Evolutionary conservation across 2,888 invertebrate species (phyloP), one percentile per base, ranked within the genome.

Genomic region (Podabrus alpinus): DNA sequence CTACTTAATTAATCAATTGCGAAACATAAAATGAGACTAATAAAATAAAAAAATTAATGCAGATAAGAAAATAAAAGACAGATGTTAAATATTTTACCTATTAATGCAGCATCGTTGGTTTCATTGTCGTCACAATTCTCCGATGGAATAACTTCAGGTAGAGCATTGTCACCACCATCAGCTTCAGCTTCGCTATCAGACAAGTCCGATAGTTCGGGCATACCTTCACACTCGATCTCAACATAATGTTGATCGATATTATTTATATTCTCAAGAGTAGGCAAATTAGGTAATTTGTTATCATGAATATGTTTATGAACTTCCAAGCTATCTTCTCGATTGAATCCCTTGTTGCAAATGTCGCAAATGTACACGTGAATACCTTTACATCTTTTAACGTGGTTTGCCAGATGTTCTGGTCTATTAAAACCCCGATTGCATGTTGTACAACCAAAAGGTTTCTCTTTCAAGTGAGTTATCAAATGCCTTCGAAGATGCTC

Each of bases 271-370:
- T 87, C 88, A 72, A 88, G 80, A 16, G 87, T 86, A 5, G 86
- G 86, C 69, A 87, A 78, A 59, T 83, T 80, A 24, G 86, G 85
- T 62, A 80, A 79, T 60, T 83, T 83, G 73, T 85, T 85, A 59
- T 86, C 85, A 78, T 88, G 88, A 67, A 86, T 77, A 74, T 82
- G 82, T 78, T 84, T 85, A 79, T 88, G 88, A 13, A 84, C 83
- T 72, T 86, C 86, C 4, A 88, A 81, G 77, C 86, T 87, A 78
- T 88, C 88, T 68, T 84, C 86, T 7, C 87, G 82, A 69, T 85
- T 85, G 77, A 88, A 88, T 3, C 86, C 86, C 80, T 88, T 88
- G 77, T 87, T 86, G 78, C 89, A 89, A 68, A 89, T 85, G 78
- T 88, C 86, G 80, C 89, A 88, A 62, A 87, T 85, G 78, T 87